Conservation (phyloP, 2,797 vertebrate genomes). For the Lagocephalus sceleratus region DNA sequence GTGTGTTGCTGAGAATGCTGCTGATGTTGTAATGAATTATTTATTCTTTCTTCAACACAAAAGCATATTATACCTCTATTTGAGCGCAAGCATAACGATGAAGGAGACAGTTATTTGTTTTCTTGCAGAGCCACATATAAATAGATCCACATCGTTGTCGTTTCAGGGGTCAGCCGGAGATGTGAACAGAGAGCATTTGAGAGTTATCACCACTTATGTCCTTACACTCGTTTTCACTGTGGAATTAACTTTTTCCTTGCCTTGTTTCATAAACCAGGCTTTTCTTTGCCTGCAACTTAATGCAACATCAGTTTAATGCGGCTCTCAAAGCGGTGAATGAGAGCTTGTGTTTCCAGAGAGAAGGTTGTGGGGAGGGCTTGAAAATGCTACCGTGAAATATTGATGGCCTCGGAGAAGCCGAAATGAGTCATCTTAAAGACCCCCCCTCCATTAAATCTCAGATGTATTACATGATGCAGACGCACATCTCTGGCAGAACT, state of each 20-base stretch:
- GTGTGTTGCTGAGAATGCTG: background rate
- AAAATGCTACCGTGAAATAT: conserved; percentile 43
- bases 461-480: conserved; percentile 36
- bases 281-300: too few species aligned
- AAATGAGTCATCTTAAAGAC: conserved; percentile 40
- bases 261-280: too few species aligned
- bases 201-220: too few species aligned
- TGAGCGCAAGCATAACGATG: background rate
- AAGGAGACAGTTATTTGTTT: background rate
- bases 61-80: background rate
- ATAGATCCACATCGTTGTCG: too few species aligned
- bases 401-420: conserved; percentile 24
- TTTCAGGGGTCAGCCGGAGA: too few species aligned
- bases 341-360: conserved; percentile 17
- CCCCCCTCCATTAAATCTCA: conserved; percentile 35
- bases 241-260: conserved; percentile 9
- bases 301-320: conserved; percentile 12
- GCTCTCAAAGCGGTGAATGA: conserved; percentile 19
- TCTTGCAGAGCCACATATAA: background rate
- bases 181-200: too few species aligned
- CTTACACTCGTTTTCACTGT: too few species aligned
- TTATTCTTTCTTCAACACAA: background rate
- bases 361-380: background rate
- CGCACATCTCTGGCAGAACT: conserved; percentile 17
- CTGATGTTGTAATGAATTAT: too few species aligned